A percentile compares a stretch with the other conserved stretches of the same genome.
phyloP scores from a whole-genome alignment of 2,113 vertebrate species.

The Amazona vittata region DNA sequence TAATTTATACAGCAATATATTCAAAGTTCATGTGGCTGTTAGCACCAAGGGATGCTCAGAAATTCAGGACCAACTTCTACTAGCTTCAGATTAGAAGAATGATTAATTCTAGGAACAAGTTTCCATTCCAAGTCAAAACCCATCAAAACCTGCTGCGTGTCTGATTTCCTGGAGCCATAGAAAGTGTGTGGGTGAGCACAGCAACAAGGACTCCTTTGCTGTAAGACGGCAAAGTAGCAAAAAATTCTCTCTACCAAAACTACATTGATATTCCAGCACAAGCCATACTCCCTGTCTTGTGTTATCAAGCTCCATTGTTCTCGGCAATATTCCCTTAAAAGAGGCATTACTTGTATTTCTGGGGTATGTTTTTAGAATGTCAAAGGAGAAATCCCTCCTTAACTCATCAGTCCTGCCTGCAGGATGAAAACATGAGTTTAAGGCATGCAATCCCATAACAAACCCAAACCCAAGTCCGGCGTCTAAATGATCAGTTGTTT shows the following conservation, averaged over 20 bases:
- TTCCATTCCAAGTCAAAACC: background rate
- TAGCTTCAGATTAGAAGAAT: background rate
- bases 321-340: background rate
- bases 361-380: background rate
- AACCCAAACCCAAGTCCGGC: background rate
- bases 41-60: background rate
- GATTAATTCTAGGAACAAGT: background rate
- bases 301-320: background rate
- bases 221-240: background rate
- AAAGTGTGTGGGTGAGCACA: background rate
- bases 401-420: background rate
- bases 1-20: background rate
- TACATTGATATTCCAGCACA: background rate
- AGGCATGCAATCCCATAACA: background rate
- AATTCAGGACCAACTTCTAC: background rate
- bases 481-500: background rate
- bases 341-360: background rate
- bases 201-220: background rate
- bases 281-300: background rate
- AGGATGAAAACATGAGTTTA: background rate
- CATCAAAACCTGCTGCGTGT: background rate
- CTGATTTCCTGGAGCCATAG: background rate
- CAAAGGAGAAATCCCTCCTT: background rate
- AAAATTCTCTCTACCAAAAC: background rate
- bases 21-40: background rate